Evolutionary conservation across 2,797 vertebrate genomes (phyloP).

Genomic region (Lagodon rhomboides): DNA sequence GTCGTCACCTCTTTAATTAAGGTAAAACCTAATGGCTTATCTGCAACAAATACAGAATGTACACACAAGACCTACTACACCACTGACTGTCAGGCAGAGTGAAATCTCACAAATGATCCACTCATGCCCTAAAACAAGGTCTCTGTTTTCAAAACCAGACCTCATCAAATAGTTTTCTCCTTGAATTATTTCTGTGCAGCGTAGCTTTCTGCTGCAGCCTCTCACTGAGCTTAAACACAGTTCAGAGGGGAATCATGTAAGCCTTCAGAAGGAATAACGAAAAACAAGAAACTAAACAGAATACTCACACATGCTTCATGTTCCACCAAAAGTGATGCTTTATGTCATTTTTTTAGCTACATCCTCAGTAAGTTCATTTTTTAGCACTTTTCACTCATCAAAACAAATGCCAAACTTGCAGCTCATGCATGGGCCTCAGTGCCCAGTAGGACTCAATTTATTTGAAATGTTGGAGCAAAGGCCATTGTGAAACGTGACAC

Average conservation of each 20-base stretch:
- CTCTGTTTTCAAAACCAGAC: constrained; percentile 2
- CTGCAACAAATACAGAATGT: not conserved
- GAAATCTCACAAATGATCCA: not conserved
- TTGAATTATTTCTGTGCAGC: constrained; percentile 2
- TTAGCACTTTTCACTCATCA: not conserved
- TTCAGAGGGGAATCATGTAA: not conserved
- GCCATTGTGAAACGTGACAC: not conserved
- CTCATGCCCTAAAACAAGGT: not conserved
- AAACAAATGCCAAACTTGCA: not conserved
- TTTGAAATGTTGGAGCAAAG: not conserved
- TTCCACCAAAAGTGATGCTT: not conserved
- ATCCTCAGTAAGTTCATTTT: not conserved
- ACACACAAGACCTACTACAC: not conserved
- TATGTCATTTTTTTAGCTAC: not conserved
- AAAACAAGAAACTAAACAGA: not conserved
- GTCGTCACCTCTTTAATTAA: constrained; percentile 93
- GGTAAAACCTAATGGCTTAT: constrained; percentile 76
- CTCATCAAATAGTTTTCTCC: constrained; percentile 18
- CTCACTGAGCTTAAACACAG: not conserved
- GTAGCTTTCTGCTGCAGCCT: constrained; percentile 1
- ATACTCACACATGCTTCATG: not conserved
- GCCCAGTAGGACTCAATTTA: not conserved
- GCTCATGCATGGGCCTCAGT: not conserved
- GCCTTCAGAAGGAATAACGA: not conserved
- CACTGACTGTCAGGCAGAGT: not conserved